Evolutionary conservation across 2,113 vertebrate species (phyloP), one percentile per base, ranked within the genome.

Genomic region (Charina bottae): DNA sequence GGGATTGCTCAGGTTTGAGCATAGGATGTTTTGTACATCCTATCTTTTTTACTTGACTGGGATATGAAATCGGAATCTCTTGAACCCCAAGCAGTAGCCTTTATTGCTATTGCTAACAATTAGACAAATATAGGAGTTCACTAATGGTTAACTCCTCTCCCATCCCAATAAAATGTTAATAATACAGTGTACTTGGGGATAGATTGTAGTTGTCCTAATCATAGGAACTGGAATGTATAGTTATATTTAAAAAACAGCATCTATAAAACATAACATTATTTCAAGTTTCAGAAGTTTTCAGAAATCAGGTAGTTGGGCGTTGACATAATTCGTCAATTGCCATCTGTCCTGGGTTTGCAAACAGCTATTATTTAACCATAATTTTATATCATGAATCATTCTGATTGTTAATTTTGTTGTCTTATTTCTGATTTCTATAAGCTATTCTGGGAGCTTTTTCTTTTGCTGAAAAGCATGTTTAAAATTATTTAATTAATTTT

Each of bases 271-370:
- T 23, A 26, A 24, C 49, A 72, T 72, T 0, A 11, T 42, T 13
- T 21, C 85, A 87, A 78, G 90, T 58, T 91, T 21, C 15, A 58
- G 15, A 78, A 26, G 10, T 28, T 78, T 26, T 87, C 60, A 42
- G 42, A 87, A 87, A 56, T n/a, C 83, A 89, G 49, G 37, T 6
- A 13, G n/a, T 59, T 92, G 4, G 54, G 23, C 60, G 64, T 93
- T 90, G 88, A 91, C 90, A 87, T 26, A 7, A 24, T n/a, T 33
- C 24, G 85, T 93, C 0, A 37, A 78, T 19, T 28, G 19, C 53
- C 26, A 17, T 56, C 93, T 93, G 24, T 46, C 72, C 89, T 60
- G 23, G 55, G 53, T 83, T 53, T 93, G 90, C 56, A 83, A 60
- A 60, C 2, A 53, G 33, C 88, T 85, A 49, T 94, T 10, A 37